Percentiles rank a stretch among this genome's conserved stretches.
Conservation (phyloP, 2,888 invertebrate species). For the Cantharis lateralis region DNA sequence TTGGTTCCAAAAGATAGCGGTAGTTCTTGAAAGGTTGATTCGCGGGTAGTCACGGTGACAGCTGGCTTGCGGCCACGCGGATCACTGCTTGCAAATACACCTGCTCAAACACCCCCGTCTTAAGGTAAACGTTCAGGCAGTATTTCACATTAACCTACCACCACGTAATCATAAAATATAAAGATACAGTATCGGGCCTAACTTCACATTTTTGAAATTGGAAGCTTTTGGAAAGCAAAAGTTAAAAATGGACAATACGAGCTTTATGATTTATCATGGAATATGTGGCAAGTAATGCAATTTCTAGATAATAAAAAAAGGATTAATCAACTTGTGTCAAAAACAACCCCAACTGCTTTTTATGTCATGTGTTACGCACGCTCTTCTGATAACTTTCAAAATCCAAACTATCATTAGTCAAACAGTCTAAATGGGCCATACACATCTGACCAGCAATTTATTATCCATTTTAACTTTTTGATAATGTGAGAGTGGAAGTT, state of each 20-base stretch:
- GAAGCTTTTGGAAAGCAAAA: neutral
- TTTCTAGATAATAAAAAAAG: neutral
- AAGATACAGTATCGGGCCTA: neutral
- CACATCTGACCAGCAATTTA: no score
- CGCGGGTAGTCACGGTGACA: constrained; percentile 44
- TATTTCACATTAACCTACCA: constrained; percentile 18
- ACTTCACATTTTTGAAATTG: neutral
- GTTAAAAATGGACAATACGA: neutral
- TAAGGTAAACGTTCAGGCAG: constrained; percentile 14
- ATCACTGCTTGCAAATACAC: constrained; percentile 53
- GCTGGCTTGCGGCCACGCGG: constrained; percentile 52
- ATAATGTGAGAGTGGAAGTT: no score
- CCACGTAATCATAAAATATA: neutral
- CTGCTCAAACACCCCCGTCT: constrained; percentile 49
- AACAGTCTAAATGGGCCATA: neutral
- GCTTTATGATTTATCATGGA: neutral
- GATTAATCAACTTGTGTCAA: neutral
- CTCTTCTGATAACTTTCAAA: neutral
- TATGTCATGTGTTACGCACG: neutral
- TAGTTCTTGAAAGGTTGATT: constrained; percentile 15
- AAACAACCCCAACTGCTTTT: neutral
- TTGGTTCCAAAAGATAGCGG: constrained; percentile 17
- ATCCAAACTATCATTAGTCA: neutral
- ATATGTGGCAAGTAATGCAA: neutral
- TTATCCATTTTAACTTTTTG: no score